These are phyloP conservation scores for Drymonia ruficornis DNA, from an alignment of 2,888 invertebrate genomes.

Conservation along the genomic window DNA sequence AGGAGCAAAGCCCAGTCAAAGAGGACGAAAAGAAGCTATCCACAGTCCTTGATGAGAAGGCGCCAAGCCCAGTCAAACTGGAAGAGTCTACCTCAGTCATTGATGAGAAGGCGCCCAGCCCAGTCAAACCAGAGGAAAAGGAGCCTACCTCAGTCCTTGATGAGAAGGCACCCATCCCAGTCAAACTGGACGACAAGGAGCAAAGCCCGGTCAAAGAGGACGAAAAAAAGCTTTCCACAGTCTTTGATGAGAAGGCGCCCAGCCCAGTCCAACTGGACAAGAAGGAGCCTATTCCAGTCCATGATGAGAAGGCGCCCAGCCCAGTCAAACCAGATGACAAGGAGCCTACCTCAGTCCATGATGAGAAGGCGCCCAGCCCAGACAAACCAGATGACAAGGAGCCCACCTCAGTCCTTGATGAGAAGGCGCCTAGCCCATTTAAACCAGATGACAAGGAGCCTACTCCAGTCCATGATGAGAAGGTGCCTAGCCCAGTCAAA, in stretches of 20 bases:
- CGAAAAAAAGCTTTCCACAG: constrained; percentile 12
- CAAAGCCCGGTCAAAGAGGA: not conserved
- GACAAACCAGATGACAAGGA: constrained; percentile 16
- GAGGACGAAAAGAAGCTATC: constrained; percentile 4
- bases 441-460: constrained; percentile 11
- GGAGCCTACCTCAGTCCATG: constrained; percentile 9
- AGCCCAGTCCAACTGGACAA: constrained; percentile 15
- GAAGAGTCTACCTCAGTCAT: constrained; percentile 8
- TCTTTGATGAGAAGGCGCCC: constrained; percentile 6
- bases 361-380: constrained; percentile 8
- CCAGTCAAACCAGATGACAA: constrained; percentile 15
- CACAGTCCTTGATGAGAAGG: constrained; percentile 9
- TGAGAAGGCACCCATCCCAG: constrained; percentile 15
- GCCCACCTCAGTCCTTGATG: constrained; percentile 13
- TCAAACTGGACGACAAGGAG: constrained; percentile 11
- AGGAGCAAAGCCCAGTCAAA: constrained; percentile 6
- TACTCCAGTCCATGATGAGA: constrained; percentile 10
- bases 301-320: constrained; percentile 16
- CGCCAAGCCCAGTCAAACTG: constrained; percentile 1
- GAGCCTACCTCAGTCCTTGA: constrained; percentile 1
- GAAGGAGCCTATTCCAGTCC: constrained; percentile 14
- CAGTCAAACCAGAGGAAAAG: constrained; percentile 5
- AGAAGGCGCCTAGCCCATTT: constrained; percentile 15
- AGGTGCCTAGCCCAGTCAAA: constrained; percentile 12
- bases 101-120: constrained; percentile 8